These are phyloP conservation scores for Rhagium mordax DNA, from an alignment of 2,888 invertebrate genomes.

Conservation along the genomic window DNA sequence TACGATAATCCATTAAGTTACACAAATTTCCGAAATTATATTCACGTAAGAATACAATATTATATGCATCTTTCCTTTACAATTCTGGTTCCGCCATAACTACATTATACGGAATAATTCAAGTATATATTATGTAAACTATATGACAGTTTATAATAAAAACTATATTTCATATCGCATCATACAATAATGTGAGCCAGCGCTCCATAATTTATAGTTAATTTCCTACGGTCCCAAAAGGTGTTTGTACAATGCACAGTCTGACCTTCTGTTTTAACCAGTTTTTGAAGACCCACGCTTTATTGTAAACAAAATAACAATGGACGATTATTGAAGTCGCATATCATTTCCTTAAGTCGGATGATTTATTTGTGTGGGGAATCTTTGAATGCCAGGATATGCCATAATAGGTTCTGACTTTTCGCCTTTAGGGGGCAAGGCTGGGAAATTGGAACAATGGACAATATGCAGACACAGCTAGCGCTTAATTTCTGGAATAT, in stretches of 20 bases:
- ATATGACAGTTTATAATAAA: neutral
- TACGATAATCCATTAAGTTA: no score
- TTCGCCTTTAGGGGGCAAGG: constrained; percentile 54
- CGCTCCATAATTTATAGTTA: neutral
- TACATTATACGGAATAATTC: neutral
- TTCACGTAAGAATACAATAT: no score
- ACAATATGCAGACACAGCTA: neutral
- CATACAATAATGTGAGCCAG: neutral
- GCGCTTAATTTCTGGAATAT: no score
- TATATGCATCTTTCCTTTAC: no score
- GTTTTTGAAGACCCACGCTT: constrained; percentile 43
- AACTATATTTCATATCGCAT: neutral
- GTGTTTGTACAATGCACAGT: neutral
- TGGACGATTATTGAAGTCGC: constrained; percentile 48
- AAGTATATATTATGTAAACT: neutral
- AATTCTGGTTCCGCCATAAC: neutral
- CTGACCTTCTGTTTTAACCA: constrained; percentile 40
- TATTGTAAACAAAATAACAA: constrained; percentile 47
- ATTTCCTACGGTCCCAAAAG: constrained; percentile 12
- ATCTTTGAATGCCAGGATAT: constrained; percentile 53
- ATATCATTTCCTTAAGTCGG: constrained; percentile 51
- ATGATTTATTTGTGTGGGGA: constrained; percentile 48
- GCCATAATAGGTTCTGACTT: constrained; percentile 50
- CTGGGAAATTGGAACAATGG: constrained; percentile 49
- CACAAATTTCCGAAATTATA: no score